Evolutionary conservation across 2,888 invertebrate genomes (phyloP), one percentile per base, ranked within the genome.

Genomic region (Watsonalla binaria): DNA sequence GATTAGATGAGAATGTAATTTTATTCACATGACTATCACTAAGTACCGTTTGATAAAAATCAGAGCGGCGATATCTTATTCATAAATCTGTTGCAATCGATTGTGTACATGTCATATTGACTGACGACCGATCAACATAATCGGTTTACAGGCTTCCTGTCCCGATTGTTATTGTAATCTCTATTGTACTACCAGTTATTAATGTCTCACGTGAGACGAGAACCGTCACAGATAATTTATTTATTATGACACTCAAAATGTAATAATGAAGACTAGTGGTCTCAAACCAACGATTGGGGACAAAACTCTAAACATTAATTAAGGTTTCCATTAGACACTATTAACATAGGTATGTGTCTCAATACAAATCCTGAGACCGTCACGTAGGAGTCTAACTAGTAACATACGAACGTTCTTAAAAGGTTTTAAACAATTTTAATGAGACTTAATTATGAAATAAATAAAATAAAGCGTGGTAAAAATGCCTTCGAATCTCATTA

Each of bases 141-240:
- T 89, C 89, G 87, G 85, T 86, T 89, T 88, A 88, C 76, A 70
- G 74, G 81, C 84, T 85, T 84, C 85, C 84, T 81, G 83, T 75
- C 68, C 70, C 80, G 76, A 85, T 84, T 86, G 85, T 86, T 79
- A 85, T 84, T 86, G 74, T 85, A 84, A 86, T 80, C 63, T 72
- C 65, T 76, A 79, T 82, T 85, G 83, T 84, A 83, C 79, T 83
- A 84, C 80, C 70, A 80, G 82, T 78, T 86, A 87, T 88, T 86
- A 87, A 82, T 80, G 84, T 85, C 80, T 65, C 74, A 64, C 67
- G 62, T 58, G 73, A 78, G 72, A 75, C 65, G 63, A 60, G 57
- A 67, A 70, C 64, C 72, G 80, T 80, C 76, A 78, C 73, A 72
- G 74, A 64, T 76, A 79, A 82, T 82, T 75, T 80, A 74, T 80